A percentile compares a stretch with the other conserved stretches of the same genome.
phyloP scores from a whole-genome alignment of 1,140 invertebrate species.

The Muscidifurax raptorellus region DNA sequence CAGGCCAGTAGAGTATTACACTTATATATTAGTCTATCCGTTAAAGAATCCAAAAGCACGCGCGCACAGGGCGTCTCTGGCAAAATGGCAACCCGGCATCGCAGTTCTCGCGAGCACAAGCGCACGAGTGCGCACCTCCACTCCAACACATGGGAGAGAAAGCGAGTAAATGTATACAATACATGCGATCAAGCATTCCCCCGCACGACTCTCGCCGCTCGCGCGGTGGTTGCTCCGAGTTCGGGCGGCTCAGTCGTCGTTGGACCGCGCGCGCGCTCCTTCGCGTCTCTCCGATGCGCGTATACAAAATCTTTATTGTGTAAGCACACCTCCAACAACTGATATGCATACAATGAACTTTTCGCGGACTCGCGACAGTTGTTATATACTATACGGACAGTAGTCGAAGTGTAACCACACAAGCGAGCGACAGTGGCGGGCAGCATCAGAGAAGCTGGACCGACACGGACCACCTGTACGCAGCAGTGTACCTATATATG shows the following conservation, averaged over 20 bases:
- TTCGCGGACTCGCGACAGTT: neutral
- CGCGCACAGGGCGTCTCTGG: no score
- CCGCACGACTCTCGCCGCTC: neutral
- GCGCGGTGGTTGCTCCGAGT: neutral
- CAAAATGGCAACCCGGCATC: no score
- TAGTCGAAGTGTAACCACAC: no score
- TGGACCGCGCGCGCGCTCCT: neutral
- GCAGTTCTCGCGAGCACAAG: no score
- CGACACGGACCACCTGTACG: neutral
- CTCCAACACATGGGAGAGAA: no score
- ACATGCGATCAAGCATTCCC: neutral
- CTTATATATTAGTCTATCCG: no score
- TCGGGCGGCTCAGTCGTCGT: neutral
- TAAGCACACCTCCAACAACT: neutral
- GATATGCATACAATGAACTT: neutral
- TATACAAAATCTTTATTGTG: neutral
- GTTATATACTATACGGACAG: neutral
- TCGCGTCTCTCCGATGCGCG: neutral
- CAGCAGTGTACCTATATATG: neutral
- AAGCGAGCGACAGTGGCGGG: neutral
- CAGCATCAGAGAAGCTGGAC: neutral
- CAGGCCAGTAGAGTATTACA: no score
- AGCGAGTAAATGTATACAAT: neutral
- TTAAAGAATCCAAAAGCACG: no score
- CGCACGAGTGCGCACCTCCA: no score